Evolutionary conservation across 35 echinoderm and acorn worm genomes (phyloP), one percentile per base, ranked within the genome.

Genomic region (Nesometra sesokonis): DNA sequence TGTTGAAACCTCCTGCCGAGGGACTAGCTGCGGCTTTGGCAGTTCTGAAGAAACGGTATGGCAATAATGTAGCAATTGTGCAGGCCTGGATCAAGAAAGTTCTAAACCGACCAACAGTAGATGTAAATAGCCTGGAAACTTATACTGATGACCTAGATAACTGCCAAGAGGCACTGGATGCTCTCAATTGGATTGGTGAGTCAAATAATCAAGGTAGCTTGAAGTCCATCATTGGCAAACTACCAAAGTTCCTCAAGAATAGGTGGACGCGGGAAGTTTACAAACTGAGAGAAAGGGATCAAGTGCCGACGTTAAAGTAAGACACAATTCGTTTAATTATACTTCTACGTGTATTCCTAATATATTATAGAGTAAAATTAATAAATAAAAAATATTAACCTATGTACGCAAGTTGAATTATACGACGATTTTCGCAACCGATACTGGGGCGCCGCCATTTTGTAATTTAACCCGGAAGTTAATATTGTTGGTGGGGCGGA

Each of bases 41-140:
- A 33, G 57, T 46, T 30, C 35, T 84, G 35, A 47, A n/a, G 0
- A 77, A 30, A 77, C 13, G 84, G 34, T 86, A 76, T 86, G 47
- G 84, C 11, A 52, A 86, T 34, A 29, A 32, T 23, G 76, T 21
- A 8, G 57, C 38, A 36, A 47, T 87, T 2, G 86, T 47, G 17
- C 86, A 87, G 29, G 35, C 86, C 17, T 87, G 77, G 86, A 36
- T 87, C 5, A 87, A 77, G n/a, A 87, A 87, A 37, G 57, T 87
- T 17, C 0, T 47, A 5, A 29, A 32, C 21, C 3, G 76, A n/a
- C 9, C 36, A 13, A 34, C 13, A 29, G 76, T 87, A 13, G 77
- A 80, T 36, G 8, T 77, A 17, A 78, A 13, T 23, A 80, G 17
- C 30, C 17, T 80, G 23, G 31, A 87, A 38, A 39, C 77, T 17